A percentile compares a stretch with the other conserved stretches of the same genome.
These are phyloP conservation scores for Saguinus midas DNA, from an alignment of 2,113 vertebrate genomes.

Conservation along the genomic window DNA sequence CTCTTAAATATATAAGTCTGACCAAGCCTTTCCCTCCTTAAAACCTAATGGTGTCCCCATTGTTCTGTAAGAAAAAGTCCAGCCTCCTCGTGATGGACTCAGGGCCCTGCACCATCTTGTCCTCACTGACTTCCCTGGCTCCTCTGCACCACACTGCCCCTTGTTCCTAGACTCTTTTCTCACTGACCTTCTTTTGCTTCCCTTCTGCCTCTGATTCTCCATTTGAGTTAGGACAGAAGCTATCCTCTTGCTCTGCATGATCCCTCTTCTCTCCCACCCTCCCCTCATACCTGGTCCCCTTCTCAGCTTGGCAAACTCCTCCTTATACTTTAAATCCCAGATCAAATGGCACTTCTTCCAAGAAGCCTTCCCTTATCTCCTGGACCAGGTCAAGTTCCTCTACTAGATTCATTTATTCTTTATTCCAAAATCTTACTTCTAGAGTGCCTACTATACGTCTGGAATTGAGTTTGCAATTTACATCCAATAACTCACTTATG, in stretches of 20 bases:
- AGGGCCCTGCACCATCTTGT: background rate
- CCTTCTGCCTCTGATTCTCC: background rate
- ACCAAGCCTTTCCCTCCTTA: background rate
- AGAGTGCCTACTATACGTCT: background rate
- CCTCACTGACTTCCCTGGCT: background rate
- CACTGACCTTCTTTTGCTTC: background rate
- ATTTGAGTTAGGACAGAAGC: accelerated
- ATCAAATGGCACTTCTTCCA: background rate
- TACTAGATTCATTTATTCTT: background rate
- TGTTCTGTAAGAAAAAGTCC: background rate
- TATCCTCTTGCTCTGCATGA: background rate
- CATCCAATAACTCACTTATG: background rate
- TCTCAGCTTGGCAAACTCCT: background rate
- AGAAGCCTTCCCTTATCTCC: background rate
- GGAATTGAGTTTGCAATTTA: background rate
- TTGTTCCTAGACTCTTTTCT: background rate
- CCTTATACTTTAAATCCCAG: background rate
- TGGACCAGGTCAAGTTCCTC: background rate
- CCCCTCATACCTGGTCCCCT: too few relatives aligned
- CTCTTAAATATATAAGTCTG: background rate
- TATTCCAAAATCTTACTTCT: background rate
- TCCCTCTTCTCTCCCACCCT: too few relatives aligned
- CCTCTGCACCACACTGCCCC: background rate
- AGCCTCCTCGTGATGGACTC: too few relatives aligned
- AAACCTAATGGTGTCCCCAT: too few relatives aligned